These are phyloP conservation scores for Oreochromis mossambicus DNA, from an alignment of 2,797 vertebrate species.

Conservation along the genomic window DNA sequence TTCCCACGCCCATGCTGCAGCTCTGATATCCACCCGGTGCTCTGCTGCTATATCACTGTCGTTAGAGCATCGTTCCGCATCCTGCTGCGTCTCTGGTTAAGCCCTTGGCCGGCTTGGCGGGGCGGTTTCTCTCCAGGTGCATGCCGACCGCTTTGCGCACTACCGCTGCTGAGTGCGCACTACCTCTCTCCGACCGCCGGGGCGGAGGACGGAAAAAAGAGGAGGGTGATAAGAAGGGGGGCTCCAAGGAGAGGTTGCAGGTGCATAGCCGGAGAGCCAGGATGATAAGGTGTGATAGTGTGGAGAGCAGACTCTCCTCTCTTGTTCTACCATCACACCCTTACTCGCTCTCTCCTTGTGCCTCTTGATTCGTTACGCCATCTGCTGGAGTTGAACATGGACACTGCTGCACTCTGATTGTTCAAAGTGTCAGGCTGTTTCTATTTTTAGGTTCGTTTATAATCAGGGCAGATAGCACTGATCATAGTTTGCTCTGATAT, in stretches of 20 bases:
- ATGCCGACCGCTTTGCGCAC: conserved; percentile 38
- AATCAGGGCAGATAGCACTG: background rate
- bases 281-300: conserved; percentile 25
- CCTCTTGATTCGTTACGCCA: conserved; percentile 19
- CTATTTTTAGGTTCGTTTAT: background rate
- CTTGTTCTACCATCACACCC: background rate
- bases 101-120: conserved; percentile 21
- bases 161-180: conserved; percentile 5
- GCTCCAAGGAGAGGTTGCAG: conserved; percentile 27
- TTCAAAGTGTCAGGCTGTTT: background rate
- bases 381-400: conserved; percentile 8
- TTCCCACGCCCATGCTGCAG: conserved; percentile 43
- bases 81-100: conserved; percentile 29
- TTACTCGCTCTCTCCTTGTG: background rate
- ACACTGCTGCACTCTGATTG: background rate
- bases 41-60: background rate
- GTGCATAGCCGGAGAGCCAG: conserved; percentile 22
- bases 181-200: background rate
- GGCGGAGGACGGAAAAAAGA: background rate
- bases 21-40: background rate
- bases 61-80: conserved; percentile 14
- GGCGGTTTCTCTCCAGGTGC: conserved; percentile 50
- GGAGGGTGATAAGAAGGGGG: background rate
- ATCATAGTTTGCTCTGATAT: background rate
- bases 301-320: background rate